Conservation (phyloP, 37 sponge, comb jelly and placozoan species). For the Tethya wilhelma region DNA sequence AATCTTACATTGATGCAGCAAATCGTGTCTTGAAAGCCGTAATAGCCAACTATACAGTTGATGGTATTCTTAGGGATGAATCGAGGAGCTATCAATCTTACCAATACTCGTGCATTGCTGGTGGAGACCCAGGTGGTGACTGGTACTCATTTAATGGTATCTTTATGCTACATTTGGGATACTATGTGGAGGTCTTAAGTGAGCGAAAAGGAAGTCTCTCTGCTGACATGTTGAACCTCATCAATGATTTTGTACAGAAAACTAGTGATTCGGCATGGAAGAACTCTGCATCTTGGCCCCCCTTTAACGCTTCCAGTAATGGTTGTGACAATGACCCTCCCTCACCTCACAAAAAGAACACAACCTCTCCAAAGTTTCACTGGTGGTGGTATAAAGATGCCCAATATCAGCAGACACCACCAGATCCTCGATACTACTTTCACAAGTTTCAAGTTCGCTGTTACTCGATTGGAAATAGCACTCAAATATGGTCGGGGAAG, state of each 20-base stretch:
- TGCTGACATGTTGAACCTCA: background rate
- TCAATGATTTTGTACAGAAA: conserved; percentile 11
- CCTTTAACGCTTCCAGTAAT: conserved; percentile 10
- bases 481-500: conserved; percentile 36
- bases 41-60: conserved; percentile 32
- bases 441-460: conserved; percentile 26
- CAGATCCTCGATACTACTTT: conserved; percentile 38
- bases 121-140: conserved; percentile 51
- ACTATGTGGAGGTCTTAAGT: conserved; percentile 30
- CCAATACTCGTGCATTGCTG: background rate
- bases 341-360: background rate
- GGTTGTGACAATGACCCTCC: background rate
- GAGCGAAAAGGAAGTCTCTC: conserved; percentile 10
- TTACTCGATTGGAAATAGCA: conserved; percentile 1
- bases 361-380: conserved; percentile 43
- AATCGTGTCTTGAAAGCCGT: conserved; percentile 37
- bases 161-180: conserved; percentile 55
- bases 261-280: conserved; percentile 56
- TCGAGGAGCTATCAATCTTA: conserved; percentile 35
- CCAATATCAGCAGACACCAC: conserved; percentile 6
- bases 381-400: conserved; percentile 47
- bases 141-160: conserved; percentile 59
- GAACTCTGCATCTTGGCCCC: conserved; percentile 44
- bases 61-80: conserved; percentile 34
- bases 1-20: conserved; percentile 36